Evolutionary conservation across 2,113 vertebrate species (phyloP).

Genomic region (Peromyscus polionotus): DNA sequence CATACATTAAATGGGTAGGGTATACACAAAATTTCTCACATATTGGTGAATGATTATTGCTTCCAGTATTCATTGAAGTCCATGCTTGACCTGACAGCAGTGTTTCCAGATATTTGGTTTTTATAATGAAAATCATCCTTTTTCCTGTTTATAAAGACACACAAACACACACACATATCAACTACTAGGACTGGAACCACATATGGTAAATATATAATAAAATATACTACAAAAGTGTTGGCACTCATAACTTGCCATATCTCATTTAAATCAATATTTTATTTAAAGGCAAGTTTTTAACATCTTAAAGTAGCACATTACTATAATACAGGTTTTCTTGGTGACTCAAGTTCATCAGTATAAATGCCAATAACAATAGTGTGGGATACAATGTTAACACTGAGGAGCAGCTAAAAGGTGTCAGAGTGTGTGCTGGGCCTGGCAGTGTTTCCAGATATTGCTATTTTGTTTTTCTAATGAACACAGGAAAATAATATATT

Average conservation of each 20-base stretch:
- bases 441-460: not conserved
- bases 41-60: not conserved
- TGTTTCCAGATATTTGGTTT: not conserved
- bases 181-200: not conserved
- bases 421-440: not conserved
- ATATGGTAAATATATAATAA: not conserved
- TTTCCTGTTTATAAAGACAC: not conserved
- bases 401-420: not conserved
- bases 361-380: not conserved
- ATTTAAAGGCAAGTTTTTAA: not conserved
- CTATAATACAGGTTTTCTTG: not conserved
- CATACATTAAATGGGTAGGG: not conserved
- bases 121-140: not conserved
- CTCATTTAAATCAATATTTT: constrained; percentile 27
- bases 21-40: not conserved
- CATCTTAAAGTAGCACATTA: constrained; percentile 2
- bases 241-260: not conserved
- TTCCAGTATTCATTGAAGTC: not conserved
- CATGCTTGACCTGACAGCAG: not conserved
- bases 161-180: not conserved
- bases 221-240: not conserved
- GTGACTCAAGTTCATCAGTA: not conserved
- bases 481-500: not conserved
- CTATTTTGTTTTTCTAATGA: constrained; percentile 7
- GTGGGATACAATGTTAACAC: not conserved